Evolutionary conservation across 2,113 vertebrate genomes (phyloP).

Genomic region (Crypturellus undulatus): DNA sequence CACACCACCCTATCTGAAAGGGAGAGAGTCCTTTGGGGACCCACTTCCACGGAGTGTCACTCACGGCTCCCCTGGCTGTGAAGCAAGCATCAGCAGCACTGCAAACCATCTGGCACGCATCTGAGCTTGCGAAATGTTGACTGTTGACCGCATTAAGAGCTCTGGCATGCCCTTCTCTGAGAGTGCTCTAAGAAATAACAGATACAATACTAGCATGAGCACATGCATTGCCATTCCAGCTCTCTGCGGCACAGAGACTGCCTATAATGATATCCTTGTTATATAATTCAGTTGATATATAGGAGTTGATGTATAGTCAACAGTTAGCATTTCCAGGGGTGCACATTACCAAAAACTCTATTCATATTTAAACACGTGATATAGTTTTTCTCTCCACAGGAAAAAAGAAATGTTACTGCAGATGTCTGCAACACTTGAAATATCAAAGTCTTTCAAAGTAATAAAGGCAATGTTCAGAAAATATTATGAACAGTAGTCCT

Average conservation of each 20-base stretch:
- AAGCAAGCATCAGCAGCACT: neutral
- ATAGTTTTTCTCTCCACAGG: neutral
- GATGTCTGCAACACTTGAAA: slow-evolving; percentile 39
- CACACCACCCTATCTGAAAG: neutral
- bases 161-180: neutral
- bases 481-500: slow-evolving; percentile 49
- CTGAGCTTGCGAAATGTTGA: neutral
- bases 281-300: neutral
- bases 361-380: neutral
- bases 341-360: slow-evolving; percentile 24
- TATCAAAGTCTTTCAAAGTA: slow-evolving; percentile 34
- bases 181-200: fast-evolving
- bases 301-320: neutral
- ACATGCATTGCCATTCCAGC: neutral
- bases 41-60: neutral
- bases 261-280: slow-evolving; percentile 31
- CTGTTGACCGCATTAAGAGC: neutral
- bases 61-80: neutral
- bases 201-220: fast-evolving
- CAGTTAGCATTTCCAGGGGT: neutral
- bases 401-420: neutral
- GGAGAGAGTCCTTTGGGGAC: neutral
- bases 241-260: neutral
- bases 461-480: slow-evolving; percentile 48
- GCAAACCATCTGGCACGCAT: neutral